These are phyloP conservation scores for Muschampia plurimacula DNA, from an alignment of 2,888 invertebrate species.

Conservation along the genomic window DNA sequence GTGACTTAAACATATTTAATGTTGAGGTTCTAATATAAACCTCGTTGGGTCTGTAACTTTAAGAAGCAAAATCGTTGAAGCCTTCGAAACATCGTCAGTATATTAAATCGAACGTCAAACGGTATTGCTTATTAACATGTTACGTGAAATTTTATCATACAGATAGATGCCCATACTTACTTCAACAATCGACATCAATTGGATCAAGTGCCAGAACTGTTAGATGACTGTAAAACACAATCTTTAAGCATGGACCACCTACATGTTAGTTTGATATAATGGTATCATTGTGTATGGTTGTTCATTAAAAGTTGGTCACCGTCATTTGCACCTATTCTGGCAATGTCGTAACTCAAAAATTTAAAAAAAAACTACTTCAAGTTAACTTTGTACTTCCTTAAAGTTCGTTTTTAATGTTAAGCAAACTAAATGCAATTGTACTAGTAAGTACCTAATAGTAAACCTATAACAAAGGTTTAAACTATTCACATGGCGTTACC, in stretches of 20 bases:
- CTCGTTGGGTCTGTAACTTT: no score
- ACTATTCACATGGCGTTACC: conserved; percentile 26
- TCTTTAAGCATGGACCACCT: conserved; percentile 18
- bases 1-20: no score
- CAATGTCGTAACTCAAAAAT: neutral
- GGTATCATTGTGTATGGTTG: conserved; percentile 1
- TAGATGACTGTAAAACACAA: conserved; percentile 10
- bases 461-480: conserved; percentile 14
- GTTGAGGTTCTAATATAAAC: no score
- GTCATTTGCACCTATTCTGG: neutral
- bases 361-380: neutral
- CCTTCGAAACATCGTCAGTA: no score
- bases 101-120: neutral
- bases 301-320: neutral
- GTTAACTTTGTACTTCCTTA: neutral
- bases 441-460: neutral
- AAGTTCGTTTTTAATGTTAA: neutral
- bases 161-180: no score
- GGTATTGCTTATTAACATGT: neutral
- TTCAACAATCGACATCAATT: neutral
- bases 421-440: neutral
- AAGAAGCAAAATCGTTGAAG: no score
- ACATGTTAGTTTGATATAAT: neutral
- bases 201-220: conserved; percentile 15
- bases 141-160: neutral